Evolutionary conservation across 2,888 invertebrate species (phyloP).

Genomic region (Ceraclea dissimilis): DNA sequence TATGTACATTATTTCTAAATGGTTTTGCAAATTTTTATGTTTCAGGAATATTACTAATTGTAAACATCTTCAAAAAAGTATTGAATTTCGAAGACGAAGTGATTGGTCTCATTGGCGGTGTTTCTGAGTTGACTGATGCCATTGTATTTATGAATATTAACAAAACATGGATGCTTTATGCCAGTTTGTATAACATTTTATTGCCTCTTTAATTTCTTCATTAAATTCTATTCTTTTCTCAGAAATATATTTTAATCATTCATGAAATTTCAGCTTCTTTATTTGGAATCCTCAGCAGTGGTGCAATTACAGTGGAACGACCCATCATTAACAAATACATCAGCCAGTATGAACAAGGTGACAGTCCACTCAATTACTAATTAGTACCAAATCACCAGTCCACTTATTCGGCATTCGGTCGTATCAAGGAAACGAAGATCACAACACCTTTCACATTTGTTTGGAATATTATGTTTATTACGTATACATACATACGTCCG

Average conservation of each 20-base stretch:
- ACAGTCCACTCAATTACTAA: too few species aligned
- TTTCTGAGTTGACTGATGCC: constrained; percentile 37
- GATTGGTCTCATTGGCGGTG: constrained; percentile 42
- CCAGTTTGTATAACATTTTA: constrained; percentile 11
- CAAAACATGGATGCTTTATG: constrained; percentile 18
- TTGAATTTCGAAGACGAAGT: constrained; percentile 37
- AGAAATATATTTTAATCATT: too few species aligned
- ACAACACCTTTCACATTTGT: too few species aligned
- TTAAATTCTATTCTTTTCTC: too few species aligned
- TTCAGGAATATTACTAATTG: constrained; percentile 40
- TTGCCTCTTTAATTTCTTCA: too few species aligned
- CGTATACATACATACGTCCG: too few species aligned
- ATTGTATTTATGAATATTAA: constrained; percentile 34
- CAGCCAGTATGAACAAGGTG: constrained; percentile 44
- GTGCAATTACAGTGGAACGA: constrained; percentile 44
- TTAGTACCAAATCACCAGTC: too few species aligned
- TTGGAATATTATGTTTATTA: too few species aligned
- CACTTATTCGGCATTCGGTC: too few species aligned
- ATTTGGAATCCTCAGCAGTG: constrained; percentile 42
- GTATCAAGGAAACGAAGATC: too few species aligned
- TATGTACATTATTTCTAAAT: too few species aligned
- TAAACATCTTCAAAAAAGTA: constrained; percentile 38
- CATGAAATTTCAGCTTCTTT: constrained; percentile 39
- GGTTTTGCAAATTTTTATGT: too few species aligned
- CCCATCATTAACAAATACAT: constrained; percentile 45